These are phyloP conservation scores for Pseudorasbora parva DNA, from an alignment of 2,113 vertebrate genomes.

Conservation along the genomic window DNA sequence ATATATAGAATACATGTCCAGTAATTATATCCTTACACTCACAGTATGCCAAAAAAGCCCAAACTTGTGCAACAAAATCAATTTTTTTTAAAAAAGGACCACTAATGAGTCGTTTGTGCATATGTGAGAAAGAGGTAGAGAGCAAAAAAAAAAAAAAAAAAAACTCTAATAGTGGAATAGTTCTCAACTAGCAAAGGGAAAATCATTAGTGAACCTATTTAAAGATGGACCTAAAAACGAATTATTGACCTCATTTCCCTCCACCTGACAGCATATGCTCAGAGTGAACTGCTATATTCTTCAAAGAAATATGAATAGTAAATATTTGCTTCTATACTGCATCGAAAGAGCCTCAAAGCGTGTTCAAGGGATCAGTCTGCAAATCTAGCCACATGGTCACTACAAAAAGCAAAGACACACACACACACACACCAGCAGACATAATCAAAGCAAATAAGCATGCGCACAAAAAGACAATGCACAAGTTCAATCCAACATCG, in stretches of 20 bases:
- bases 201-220: conserved; percentile 51
- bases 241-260: conserved; percentile 6
- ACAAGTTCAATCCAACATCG: conserved; percentile 10
- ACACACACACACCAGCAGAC: conserved; percentile 15
- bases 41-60: not conserved
- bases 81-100: not conserved
- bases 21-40: not conserved
- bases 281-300: conserved; percentile 58
- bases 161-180: not conserved
- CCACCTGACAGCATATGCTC: conserved; percentile 45
- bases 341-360: conserved; percentile 67
- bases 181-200: conserved; percentile 56
- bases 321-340: conserved; percentile 62
- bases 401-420: conserved; percentile 39
- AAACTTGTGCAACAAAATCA: not conserved
- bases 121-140: conserved; percentile 41
- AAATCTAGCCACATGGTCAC: conserved; percentile 27
- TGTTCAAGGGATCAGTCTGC: conserved; percentile 61
- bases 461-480: conserved; percentile 46
- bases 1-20: not conserved
- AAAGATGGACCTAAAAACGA: conserved; percentile 38
- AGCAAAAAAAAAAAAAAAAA: too few species aligned
- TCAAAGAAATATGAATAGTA: conserved; percentile 57
- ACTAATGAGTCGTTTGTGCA: conserved; percentile 64
- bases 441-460: conserved; percentile 45